Conservation (phyloP, 2,113 vertebrate species). For the Syngnathus floridae region DNA sequence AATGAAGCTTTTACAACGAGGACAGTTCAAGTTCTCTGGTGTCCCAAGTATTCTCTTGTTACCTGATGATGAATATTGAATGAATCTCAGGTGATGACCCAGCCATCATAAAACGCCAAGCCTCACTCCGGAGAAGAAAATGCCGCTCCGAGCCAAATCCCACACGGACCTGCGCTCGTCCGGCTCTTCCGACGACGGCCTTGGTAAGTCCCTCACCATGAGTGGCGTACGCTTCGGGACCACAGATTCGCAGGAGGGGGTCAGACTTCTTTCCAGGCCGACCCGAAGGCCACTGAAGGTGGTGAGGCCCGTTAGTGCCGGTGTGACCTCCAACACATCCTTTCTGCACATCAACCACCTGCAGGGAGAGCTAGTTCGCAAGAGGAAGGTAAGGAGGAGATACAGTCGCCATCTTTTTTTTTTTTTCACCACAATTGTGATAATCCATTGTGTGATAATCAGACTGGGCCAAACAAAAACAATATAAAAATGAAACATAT, state of each 20-base stretch:
- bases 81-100: conserved; percentile 14
- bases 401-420: not conserved
- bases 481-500: too few species aligned
- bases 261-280: conserved; percentile 22
- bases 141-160: conserved; percentile 65
- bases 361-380: conserved; percentile 71
- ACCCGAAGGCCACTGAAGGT: conserved; percentile 51
- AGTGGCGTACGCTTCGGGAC: conserved; percentile 44
- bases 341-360: conserved; percentile 67
- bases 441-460: too few species aligned
- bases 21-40: not conserved
- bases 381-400: conserved; percentile 61
- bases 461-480: too few species aligned
- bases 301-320: conserved; percentile 60
- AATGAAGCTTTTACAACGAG: not conserved
- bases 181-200: conserved; percentile 34
- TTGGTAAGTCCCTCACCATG: conserved; percentile 56
- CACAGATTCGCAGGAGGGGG: conserved; percentile 30
- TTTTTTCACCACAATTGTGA: too few species aligned
- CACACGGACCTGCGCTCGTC: conserved; percentile 61
- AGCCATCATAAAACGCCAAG: conserved; percentile 23
- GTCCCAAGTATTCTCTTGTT: conserved; percentile 45
- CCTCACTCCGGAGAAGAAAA: conserved; percentile 21
- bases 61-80: conserved; percentile 61
- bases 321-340: conserved; percentile 37